A percentile compares a stretch with the other conserved stretches of the same genome.
phyloP scores from a whole-genome alignment of 2,797 vertebrate genomes.

The Catharus ustulatus region DNA sequence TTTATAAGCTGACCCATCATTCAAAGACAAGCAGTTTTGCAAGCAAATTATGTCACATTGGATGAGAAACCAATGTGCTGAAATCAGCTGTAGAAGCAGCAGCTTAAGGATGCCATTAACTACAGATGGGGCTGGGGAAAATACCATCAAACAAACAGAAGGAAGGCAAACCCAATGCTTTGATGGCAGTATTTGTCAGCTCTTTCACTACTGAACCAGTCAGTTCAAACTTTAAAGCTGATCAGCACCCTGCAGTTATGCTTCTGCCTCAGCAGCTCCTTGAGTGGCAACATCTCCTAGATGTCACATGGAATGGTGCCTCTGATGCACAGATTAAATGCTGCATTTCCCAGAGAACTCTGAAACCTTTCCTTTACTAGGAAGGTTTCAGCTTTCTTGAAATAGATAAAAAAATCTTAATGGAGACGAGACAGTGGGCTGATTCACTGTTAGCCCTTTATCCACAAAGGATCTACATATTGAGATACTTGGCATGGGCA shows the following conservation, averaged over 20 bases:
- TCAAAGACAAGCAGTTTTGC: background rate
- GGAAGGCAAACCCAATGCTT: background rate
- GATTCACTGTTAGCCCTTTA: background rate
- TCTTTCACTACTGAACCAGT: background rate
- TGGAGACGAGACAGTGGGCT: background rate
- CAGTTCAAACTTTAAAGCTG: background rate
- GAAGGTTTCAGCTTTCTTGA: background rate
- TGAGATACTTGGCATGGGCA: background rate
- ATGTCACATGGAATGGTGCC: background rate
- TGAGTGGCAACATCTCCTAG: background rate
- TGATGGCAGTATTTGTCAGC: background rate
- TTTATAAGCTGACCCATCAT: background rate
- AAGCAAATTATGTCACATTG: background rate
- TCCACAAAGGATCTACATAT: background rate
- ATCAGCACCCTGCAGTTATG: background rate
- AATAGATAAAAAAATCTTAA: background rate
- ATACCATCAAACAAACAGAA: background rate
- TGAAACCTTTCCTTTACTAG: background rate
- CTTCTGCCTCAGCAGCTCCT: background rate
- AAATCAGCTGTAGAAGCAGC: background rate
- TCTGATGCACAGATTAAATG: background rate
- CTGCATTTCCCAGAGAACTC: background rate
- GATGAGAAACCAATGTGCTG: background rate
- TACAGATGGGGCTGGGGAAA: background rate
- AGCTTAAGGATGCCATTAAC: background rate